Evolutionary conservation across 2,888 invertebrate species (phyloP).

Genomic region (Nycteola revayana): DNA sequence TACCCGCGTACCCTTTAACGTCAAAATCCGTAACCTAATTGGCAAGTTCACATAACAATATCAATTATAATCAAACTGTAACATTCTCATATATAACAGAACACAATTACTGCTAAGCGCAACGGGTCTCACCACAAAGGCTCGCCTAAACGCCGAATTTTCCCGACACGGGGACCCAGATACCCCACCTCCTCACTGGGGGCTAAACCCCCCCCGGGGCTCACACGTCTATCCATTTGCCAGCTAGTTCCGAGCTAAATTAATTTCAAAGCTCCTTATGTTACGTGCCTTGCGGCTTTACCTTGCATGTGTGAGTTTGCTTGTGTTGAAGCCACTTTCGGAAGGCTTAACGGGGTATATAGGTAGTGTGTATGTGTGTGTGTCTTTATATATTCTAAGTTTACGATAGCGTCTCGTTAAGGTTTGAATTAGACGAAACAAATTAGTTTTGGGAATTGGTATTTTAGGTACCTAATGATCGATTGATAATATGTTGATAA

Average conservation of each 20-base stretch:
- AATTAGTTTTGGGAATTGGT: slow-evolving; percentile 65
- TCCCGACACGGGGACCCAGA: slow-evolving; percentile 48
- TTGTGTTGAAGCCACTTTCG: slow-evolving; percentile 62
- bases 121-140: slow-evolving; percentile 73
- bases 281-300: slow-evolving; percentile 82
- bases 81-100: slow-evolving; percentile 46
- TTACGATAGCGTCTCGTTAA: slow-evolving; percentile 72
- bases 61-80: slow-evolving; percentile 47
- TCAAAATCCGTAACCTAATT: slow-evolving; percentile 16
- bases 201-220: slow-evolving; percentile 53
- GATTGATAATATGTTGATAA: no score
- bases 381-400: slow-evolving; percentile 36
- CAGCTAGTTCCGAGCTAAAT: slow-evolving; percentile 83
- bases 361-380: slow-evolving; percentile 46
- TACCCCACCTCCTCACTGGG: slow-evolving; percentile 36
- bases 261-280: slow-evolving; percentile 83
- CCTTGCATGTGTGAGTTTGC: slow-evolving; percentile 59
- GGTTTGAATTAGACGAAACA: slow-evolving; percentile 75
- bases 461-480: slow-evolving; percentile 36
- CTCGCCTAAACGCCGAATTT: slow-evolving; percentile 79
- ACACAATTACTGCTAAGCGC: slow-evolving; percentile 71
- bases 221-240: slow-evolving; percentile 83
- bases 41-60: slow-evolving; percentile 38
- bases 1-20: slow-evolving; percentile 4
- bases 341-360: slow-evolving; percentile 74